These are phyloP conservation scores for Sclerurus mexicanus DNA, from an alignment of 2,113 vertebrate genomes.

Conservation along the genomic window DNA sequence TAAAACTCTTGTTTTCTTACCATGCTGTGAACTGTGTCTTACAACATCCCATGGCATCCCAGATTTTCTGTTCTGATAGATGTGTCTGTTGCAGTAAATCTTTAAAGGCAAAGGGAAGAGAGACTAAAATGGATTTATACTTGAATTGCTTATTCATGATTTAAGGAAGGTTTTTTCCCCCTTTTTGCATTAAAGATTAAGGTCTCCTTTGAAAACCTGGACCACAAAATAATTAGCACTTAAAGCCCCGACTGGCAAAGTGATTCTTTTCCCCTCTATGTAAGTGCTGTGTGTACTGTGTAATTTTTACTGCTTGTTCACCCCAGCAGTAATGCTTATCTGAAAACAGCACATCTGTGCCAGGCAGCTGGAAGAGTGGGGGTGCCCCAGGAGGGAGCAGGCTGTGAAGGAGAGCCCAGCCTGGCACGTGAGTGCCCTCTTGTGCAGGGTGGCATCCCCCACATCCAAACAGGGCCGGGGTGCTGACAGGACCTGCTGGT, in stretches of 20 bases:
- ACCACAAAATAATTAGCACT: background rate
- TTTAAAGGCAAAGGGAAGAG: background rate
- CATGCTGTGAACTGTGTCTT: background rate
- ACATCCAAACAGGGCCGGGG: accelerated
- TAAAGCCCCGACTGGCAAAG: background rate
- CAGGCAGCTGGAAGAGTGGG: background rate
- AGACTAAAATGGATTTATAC: background rate
- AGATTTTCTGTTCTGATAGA: background rate
- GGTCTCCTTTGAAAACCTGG: background rate
- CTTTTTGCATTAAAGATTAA: background rate
- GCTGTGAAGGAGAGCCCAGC: background rate
- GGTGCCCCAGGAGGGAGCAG: background rate
- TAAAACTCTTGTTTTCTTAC: background rate
- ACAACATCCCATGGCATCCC: background rate
- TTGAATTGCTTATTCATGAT: background rate
- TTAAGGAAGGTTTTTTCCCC: accelerated
- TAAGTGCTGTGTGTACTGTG: background rate
- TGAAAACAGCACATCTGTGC: background rate
- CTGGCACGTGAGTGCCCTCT: accelerated
- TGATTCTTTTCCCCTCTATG: background rate
- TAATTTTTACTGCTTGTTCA: background rate
- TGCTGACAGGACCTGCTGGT: accelerated
- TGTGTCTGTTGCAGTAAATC: background rate
- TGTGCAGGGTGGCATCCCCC: background rate
- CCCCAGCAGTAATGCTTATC: background rate